A percentile compares a stretch with the other conserved stretches of the same genome.
Conservation (phyloP, 64 coral and sea anemone genomes). For the Pachyseris speciosa region DNA sequence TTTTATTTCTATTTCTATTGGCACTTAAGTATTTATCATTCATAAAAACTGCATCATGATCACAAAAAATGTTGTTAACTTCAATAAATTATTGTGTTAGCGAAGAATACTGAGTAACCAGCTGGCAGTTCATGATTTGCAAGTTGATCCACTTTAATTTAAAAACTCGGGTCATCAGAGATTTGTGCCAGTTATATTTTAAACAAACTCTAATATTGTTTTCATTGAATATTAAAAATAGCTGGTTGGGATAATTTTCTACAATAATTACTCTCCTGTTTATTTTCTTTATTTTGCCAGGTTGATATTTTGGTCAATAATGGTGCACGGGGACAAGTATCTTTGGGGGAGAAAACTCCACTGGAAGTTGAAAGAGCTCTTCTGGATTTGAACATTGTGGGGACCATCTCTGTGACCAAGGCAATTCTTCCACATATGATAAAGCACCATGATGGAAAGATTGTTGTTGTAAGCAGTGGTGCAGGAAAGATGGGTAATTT, state of each 20-base stretch:
- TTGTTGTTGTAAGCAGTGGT: slow-evolving; percentile 63
- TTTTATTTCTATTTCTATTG: too few relatives aligned
- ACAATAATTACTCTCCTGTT: not conserved
- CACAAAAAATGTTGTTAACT: too few relatives aligned
- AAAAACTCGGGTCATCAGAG: too few relatives aligned
- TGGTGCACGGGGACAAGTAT: slow-evolving; percentile 57
- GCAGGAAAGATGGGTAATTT: slow-evolving; percentile 68
- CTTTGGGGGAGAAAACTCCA: slow-evolving; percentile 45
- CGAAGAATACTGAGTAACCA: too few relatives aligned
- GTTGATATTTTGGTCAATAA: slow-evolving; percentile 88
- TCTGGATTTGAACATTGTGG: slow-evolving; percentile 68
- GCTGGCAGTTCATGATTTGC: too few relatives aligned
- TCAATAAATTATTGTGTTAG: too few relatives aligned
- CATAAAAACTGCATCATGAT: too few relatives aligned
- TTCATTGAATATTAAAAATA: too few relatives aligned
- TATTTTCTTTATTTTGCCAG: slow-evolving; percentile 1
- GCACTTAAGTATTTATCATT: too few relatives aligned
- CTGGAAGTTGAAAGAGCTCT: slow-evolving; percentile 65
- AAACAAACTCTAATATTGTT: too few relatives aligned
- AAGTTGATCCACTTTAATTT: too few relatives aligned
- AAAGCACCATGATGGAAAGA: slow-evolving; percentile 58
- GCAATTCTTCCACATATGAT: slow-evolving; percentile 79
- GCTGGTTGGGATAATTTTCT: slow-evolving; percentile 14
- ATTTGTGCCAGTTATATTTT: too few relatives aligned
- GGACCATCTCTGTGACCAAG: slow-evolving; percentile 79